These are phyloP conservation scores for Ptilorrhoa leucosticta DNA, from an alignment of 2,113 vertebrate species.

Conservation along the genomic window DNA sequence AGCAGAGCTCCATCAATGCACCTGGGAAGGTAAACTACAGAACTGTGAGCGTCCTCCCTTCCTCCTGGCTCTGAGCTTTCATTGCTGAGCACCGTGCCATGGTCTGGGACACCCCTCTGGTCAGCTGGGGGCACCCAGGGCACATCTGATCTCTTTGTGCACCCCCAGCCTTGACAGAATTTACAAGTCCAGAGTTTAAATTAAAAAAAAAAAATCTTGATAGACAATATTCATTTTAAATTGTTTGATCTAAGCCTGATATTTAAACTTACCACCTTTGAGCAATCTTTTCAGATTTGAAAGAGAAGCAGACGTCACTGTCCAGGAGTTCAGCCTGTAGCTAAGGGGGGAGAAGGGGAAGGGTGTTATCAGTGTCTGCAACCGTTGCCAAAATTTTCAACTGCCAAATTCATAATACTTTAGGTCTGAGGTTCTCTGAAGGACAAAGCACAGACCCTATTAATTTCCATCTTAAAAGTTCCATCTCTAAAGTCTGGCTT, in stretches of 20 bases:
- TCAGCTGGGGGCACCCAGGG: background rate
- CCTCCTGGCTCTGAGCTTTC: background rate
- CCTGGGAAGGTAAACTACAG: background rate
- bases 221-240: background rate
- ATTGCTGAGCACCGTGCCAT: accelerated
- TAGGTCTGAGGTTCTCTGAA: background rate
- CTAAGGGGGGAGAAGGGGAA: background rate
- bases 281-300: background rate
- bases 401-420: background rate
- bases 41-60: background rate
- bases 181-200: background rate
- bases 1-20: background rate
- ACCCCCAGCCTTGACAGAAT: background rate
- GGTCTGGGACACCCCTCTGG: background rate
- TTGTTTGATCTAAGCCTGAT: background rate
- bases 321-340: background rate
- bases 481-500: background rate
- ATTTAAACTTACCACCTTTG: background rate
- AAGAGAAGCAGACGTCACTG: background rate
- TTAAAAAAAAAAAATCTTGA: too few species aligned
- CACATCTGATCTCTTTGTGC: background rate
- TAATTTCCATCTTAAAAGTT: background rate
- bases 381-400: background rate
- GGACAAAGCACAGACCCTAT: background rate
- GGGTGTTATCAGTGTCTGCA: background rate